phyloP scores from a whole-genome alignment of 1,140 invertebrate genomes.

The Druon quercuslanigerum region DNA sequence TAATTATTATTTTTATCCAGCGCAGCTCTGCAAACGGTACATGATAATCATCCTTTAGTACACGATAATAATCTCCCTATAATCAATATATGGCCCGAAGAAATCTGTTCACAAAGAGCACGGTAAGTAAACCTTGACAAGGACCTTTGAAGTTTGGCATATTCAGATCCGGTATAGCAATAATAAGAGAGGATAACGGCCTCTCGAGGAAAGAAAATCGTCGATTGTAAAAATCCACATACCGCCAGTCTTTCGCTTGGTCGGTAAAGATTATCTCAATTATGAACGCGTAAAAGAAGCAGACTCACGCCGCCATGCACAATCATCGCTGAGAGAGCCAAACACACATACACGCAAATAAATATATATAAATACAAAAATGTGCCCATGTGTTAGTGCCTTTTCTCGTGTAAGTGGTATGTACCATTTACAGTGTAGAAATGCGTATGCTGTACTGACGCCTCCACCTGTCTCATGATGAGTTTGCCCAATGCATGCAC shows the following conservation, averaged over 20 bases:
- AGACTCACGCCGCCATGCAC: constrained; percentile 63
- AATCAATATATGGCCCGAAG: constrained; percentile 1
- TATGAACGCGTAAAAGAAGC: constrained; percentile 70
- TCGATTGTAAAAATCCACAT: constrained; percentile 66
- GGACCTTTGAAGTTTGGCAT: constrained; percentile 26
- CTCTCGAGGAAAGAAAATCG: constrained; percentile 55
- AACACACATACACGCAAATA: constrained; percentile 35
- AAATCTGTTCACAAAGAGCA: constrained; percentile 13
- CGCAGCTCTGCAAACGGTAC: constrained; percentile 3
- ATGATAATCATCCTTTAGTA: constrained; percentile 19
- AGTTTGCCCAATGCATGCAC: constrained; percentile 48
- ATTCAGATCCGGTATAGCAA: constrained; percentile 34
- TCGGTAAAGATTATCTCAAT: constrained; percentile 69
- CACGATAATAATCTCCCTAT: constrained; percentile 24
- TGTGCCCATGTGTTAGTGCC: background rate
- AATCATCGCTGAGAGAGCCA: constrained; percentile 58
- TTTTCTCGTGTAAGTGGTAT: background rate
- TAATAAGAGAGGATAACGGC: constrained; percentile 55
- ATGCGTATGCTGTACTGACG: constrained; percentile 47
- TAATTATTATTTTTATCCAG: constrained; percentile 4
- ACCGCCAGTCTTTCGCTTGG: constrained; percentile 52
- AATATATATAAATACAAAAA: constrained; percentile 1
- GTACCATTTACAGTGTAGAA: background rate
- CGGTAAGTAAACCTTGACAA: background rate
- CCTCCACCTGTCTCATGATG: constrained; percentile 63